Evolutionary conservation across 1,140 invertebrate species (phyloP), one percentile per base, ranked within the genome.

Genomic region (Drosophila albomicans): DNA sequence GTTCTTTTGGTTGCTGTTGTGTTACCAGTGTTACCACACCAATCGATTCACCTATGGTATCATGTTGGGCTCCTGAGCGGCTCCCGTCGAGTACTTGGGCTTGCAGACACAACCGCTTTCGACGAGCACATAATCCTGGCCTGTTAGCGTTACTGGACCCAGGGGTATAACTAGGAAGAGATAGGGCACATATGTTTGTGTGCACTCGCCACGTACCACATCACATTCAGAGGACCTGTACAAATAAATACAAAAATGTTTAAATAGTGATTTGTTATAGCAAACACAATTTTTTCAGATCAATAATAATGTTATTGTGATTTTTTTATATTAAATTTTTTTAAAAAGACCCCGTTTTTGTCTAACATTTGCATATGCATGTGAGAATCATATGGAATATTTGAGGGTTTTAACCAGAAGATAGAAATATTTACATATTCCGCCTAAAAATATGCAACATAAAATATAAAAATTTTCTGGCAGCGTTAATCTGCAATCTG

Each of bases 71-170:
- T 94, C 93, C 68, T 93, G 92, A 58, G 91, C 91, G 35, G 91
- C 91, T 63, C 93, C 93, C 57, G 93, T 92, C 38, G 95, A 95
- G 85, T 96, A 96, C 93, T 96, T 97, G 10, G 97, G 97, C 88
- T 96, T 95, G 92, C 97, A 98, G 4, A 97, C 96, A 91, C 97
- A 98, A 32, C 97, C 97, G 82, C 96, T 98, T 91, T 98, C 97
- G 3, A 98, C 97, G 15, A 98, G 93, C 5, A 98, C 97, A 93
- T 98, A 98, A 93, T 98, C 97, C 91, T 98, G 97, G 5, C 96
- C 97, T 11, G 97, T 98, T 10, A 98, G 93, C 8, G 97, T 98
- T 5, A 98, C 97, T 1, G 97, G 97, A 1, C 97, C 97, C 30
- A 98, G 92, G 0, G 97, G 97, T 59, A 98, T 96, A 51, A 98